phyloP scores from a whole-genome alignment of 2,113 vertebrate genomes.

The Saccopteryx bilineata region DNA sequence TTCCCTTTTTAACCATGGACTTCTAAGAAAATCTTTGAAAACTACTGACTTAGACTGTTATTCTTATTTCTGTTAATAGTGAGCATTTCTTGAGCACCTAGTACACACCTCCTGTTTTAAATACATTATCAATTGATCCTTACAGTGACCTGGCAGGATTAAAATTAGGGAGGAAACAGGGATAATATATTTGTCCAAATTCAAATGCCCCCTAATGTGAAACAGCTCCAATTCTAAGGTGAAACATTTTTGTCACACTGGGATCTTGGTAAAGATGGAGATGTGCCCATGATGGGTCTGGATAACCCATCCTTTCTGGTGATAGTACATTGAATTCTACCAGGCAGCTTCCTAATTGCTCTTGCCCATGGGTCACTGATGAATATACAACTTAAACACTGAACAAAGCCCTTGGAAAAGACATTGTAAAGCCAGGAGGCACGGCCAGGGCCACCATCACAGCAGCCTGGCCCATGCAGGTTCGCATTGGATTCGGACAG shows the following conservation, averaged over 20 bases:
- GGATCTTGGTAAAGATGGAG: background rate
- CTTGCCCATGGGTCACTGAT: background rate
- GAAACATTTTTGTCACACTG: background rate
- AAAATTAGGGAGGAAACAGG: background rate
- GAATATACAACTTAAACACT: background rate
- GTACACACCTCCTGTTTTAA: background rate
- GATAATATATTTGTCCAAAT: background rate
- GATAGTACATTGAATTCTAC: background rate
- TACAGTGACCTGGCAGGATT: background rate
- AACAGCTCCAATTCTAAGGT: background rate
- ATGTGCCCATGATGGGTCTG: background rate
- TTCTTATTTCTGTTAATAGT: background rate
- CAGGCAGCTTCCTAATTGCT: background rate
- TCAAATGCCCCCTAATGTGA: background rate
- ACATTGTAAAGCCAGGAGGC: too few relatives aligned
- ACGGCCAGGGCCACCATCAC: too few relatives aligned
- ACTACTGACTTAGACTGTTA: background rate
- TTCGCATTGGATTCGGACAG: too few relatives aligned
- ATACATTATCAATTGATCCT: background rate
- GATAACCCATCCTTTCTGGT: background rate
- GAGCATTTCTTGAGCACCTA: background rate
- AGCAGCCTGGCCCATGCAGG: too few relatives aligned
- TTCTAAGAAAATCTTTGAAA: slow-evolving; percentile 58
- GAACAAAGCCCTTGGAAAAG: background rate
- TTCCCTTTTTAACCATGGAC: slow-evolving; percentile 8